Conservation (phyloP, 2,888 invertebrate species). For the Spialia ferax region DNA sequence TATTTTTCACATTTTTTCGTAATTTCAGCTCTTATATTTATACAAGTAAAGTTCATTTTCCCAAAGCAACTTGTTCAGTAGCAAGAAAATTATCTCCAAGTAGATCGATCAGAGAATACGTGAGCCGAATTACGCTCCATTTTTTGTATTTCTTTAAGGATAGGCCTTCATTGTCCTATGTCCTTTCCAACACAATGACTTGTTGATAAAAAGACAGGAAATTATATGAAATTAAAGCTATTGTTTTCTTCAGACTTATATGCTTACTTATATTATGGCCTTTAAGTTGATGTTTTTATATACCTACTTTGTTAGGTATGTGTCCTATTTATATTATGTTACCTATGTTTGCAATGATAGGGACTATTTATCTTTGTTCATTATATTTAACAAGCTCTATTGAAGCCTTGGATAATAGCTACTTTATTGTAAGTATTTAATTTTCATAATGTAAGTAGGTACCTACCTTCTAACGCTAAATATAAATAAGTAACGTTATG, state of each 20-base stretch:
- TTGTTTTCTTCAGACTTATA: conserved; percentile 2
- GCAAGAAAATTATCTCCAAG: conserved; percentile 50
- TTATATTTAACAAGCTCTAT: too few species aligned
- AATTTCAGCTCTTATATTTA: background rate
- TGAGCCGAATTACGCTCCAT: conserved; percentile 58
- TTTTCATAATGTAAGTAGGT: too few species aligned
- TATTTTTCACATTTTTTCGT: background rate
- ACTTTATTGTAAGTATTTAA: too few species aligned
- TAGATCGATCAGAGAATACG: conserved; percentile 56
- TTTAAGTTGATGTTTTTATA: background rate
- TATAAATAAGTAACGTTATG: too few species aligned
- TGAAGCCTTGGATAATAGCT: too few species aligned
- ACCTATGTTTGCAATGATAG: too few species aligned
- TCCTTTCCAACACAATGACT: conserved; percentile 57
- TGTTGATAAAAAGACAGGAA: conserved; percentile 33
- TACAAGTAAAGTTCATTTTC: conserved; percentile 25
- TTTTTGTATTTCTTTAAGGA: conserved; percentile 51
- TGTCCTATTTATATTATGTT: too few species aligned
- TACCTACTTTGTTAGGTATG: too few species aligned
- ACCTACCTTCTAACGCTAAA: too few species aligned
- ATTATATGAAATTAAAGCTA: conserved; percentile 1
- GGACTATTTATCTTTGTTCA: too few species aligned
- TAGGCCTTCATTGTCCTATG: conserved; percentile 57
- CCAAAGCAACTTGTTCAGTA: background rate
- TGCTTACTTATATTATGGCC: too few species aligned